Evolutionary conservation across 92 coral and sea anemone species (phyloP), one percentile per base, ranked within the genome.

Genomic region (Siderastrea siderea): DNA sequence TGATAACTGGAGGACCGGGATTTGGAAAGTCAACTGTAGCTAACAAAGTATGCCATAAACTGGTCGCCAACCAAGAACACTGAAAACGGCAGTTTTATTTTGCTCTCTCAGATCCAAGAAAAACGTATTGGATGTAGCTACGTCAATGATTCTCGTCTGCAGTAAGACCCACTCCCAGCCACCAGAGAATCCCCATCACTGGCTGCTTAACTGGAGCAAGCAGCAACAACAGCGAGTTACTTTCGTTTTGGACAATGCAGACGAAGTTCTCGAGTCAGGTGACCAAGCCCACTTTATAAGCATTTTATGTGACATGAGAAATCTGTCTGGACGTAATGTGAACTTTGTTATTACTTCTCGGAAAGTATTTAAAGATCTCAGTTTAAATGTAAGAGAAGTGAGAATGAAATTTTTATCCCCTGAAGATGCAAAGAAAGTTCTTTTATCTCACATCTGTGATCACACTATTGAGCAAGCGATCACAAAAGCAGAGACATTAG

Each of bases 1-100:
- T 62, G 52, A 77, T 87, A 3, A 87, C 91, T 38, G 91, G 91
- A 0, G 91, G 75, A 43, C 91, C 91, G 46, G 91, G 91, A 1
- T 87, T 71, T 52, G 91, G 91, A 3, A 87, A 87, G 58, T 74
- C 87, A 38, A 75, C 91, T 1, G 91, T 74, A 12, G 87, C 87
- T 5, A 87, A 62, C 38, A 67, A 19, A 62, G 91, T 72, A 54
- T 86, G 70, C 38, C 50, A 81, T 54, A 58, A 80, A 62, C 38
- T 26, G 38, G 38, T 87, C 0, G 66, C 44, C 11, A 59, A 0
- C 38, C 45, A 9, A 4, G 43, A 55, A 3, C 17, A 44, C 38
- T 26, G 38, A 1, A 17, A 1, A 46, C 61, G 7, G 11, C 66
- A 1, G 85, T 81, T 6, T 43, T 81, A 15, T 67, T 52, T 16